Evolutionary conservation across 2,888 invertebrate genomes (phyloP), one percentile per base, ranked within the genome.

Genomic region (Deroplatys truncata): DNA sequence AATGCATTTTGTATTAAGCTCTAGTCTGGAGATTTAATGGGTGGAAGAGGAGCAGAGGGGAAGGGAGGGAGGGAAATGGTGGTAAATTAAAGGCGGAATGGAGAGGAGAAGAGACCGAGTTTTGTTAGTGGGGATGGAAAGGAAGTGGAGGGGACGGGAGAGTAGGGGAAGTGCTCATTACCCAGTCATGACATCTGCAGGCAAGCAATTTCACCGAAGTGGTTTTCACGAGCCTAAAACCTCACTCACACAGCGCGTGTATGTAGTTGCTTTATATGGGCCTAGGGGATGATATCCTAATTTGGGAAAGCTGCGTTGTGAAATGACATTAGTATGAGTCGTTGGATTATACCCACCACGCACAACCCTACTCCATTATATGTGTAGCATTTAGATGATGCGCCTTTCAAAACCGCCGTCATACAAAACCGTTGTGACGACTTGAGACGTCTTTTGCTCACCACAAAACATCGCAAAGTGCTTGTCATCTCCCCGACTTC

Each of bases 1-100:
- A 93, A 93, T 93, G 93, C 93, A 93, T 93, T 93, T 93, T 93
- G 93, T 93, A 93, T 93, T 93, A 93, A 93, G 90, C 90, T 90
- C 88, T 89, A 89, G 93, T 93, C 93, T 93, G 93, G 93, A 93
- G 93, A 93, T 93, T 93, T 93, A 93, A 93, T 93, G 93, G 93
- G 92, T 92, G 92, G 92, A 92, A 93, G 93, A 92, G 92, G 92
- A 15, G 90, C 92, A 90, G 91, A 88, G 82, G 87, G n/a, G 43
- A 84, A 86, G 90, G 84, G 90, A 89, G n/a, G 43, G 84, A 86
- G 90, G 84, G 90, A 89, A 87, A 89, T 72, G 90, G 90, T 84
- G 89, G 90, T 49, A 90, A 88, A 89, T 88, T 90, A 90, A 91
- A 91, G 91, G 87, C 87, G 83, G 87, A 87, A 83, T 87, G 92